phyloP scores from a whole-genome alignment of 2,797 vertebrate genomes.

The Psittacula derbiana region DNA sequence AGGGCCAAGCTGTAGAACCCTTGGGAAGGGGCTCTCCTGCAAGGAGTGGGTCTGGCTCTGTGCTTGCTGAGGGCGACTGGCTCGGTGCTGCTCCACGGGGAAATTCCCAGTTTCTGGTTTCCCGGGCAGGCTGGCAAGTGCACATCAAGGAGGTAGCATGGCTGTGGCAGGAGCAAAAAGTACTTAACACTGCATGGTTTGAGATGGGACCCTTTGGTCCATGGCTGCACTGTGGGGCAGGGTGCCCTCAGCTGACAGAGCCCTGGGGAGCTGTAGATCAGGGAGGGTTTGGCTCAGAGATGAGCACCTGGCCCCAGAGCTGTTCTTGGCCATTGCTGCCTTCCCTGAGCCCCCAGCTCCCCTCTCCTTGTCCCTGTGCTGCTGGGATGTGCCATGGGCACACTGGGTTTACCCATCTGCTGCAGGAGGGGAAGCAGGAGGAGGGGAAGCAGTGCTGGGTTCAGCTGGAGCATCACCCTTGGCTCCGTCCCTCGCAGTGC shows the following conservation, averaged over 20 bases:
- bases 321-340: fast-evolving
- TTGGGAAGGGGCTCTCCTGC: not conserved
- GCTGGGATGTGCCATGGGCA: not conserved
- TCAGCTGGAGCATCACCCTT: not conserved
- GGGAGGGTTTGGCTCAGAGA: not conserved
- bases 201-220: fast-evolving
- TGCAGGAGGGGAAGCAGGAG: not conserved
- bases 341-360: not conserved
- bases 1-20: too few relatives aligned
- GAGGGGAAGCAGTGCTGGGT: not conserved
- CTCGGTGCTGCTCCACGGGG: fast-evolving
- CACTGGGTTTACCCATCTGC: not conserved
- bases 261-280: fast-evolving
- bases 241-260: not conserved
- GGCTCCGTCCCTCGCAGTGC: fast-evolving
- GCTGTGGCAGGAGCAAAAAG: not conserved
- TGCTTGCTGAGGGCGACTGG: not conserved
- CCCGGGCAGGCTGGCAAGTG: fast-evolving
- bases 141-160: not conserved
- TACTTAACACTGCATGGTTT: not conserved
- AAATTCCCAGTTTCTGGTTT: not conserved
- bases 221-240: fast-evolving
- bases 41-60: not conserved
- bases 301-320: not conserved
- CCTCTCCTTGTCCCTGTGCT: fast-evolving